These are phyloP conservation scores for Athalia cordata DNA, from an alignment of 2,888 invertebrate species.

Conservation along the genomic window DNA sequence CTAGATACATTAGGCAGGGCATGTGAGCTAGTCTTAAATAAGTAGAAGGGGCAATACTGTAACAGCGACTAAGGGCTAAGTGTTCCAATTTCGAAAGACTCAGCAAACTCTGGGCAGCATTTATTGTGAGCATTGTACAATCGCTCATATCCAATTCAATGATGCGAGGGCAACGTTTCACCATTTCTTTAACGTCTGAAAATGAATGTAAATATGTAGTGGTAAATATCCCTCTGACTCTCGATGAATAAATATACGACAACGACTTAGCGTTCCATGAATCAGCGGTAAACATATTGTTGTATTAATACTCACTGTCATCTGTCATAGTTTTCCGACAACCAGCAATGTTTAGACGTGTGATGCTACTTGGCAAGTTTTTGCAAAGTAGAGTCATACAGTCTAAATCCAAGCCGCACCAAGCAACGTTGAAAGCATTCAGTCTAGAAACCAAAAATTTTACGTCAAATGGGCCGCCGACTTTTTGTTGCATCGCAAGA, in stretches of 20 bases:
- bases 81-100: conserved; percentile 82
- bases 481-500: not conserved
- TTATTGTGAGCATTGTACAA: conserved; percentile 82
- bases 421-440: conserved; percentile 86
- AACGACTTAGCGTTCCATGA: not conserved
- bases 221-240: not conserved
- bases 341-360: conserved; percentile 88
- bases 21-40: conserved; percentile 80
- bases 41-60: conserved; percentile 82
- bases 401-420: conserved; percentile 82
- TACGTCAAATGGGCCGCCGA: conserved; percentile 29
- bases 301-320: conserved; percentile 77
- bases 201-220: conserved; percentile 53
- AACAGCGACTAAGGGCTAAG: conserved; percentile 87
- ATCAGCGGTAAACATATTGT: conserved; percentile 16
- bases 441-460: conserved; percentile 74
- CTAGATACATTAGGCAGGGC: conserved; percentile 82
- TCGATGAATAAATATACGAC: not conserved
- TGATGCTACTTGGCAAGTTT: conserved; percentile 79
- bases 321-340: conserved; percentile 86
- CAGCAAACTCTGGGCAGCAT: conserved; percentile 77
- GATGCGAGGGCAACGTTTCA: conserved; percentile 81
- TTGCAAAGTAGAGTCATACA: conserved; percentile 79
- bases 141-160: conserved; percentile 93
- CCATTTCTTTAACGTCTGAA: conserved; percentile 82